Evolutionary conservation across 2,888 invertebrate genomes (phyloP).

Genomic region (Allacma fusca): DNA sequence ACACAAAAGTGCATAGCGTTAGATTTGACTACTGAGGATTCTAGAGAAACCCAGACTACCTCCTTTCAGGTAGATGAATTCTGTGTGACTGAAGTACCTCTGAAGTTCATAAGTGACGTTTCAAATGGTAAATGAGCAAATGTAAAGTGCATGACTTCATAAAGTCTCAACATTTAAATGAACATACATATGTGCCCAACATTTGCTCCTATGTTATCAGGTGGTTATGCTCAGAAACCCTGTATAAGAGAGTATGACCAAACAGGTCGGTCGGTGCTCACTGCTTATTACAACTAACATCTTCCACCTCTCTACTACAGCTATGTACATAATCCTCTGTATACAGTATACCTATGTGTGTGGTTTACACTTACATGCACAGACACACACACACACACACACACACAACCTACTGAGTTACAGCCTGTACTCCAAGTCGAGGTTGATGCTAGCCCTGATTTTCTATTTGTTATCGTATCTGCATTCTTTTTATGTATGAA

Average conservation of each 20-base stretch:
- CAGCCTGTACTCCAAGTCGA: too few species aligned
- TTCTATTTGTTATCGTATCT: neutral
- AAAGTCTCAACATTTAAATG: constrained; percentile 1
- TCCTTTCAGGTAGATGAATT: constrained; percentile 28
- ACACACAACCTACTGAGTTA: too few species aligned
- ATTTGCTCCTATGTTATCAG: constrained; percentile 13
- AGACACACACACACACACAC: neutral
- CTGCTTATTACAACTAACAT: neutral
- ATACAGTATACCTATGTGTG: neutral
- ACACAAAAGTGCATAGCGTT: constrained; percentile 7
- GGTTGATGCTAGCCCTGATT: constrained; percentile 17
- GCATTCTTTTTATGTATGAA: neutral
- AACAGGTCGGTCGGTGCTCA: constrained; percentile 20
- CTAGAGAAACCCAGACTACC: constrained; percentile 34
- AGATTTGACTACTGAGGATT: neutral
- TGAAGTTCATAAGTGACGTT: constrained; percentile 34
- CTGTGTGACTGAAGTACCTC: constrained; percentile 26
- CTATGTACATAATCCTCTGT: neutral
- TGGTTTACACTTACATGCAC: neutral
- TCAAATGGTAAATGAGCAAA: neutral
- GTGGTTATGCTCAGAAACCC: constrained; percentile 18
- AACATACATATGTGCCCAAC: neutral
- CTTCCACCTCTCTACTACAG: neutral
- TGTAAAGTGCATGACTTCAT: constrained; percentile 30
- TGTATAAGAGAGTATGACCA: constrained; percentile 24